Conservation (phyloP, 2,888 invertebrate genomes). For the Ctena decussata region DNA sequence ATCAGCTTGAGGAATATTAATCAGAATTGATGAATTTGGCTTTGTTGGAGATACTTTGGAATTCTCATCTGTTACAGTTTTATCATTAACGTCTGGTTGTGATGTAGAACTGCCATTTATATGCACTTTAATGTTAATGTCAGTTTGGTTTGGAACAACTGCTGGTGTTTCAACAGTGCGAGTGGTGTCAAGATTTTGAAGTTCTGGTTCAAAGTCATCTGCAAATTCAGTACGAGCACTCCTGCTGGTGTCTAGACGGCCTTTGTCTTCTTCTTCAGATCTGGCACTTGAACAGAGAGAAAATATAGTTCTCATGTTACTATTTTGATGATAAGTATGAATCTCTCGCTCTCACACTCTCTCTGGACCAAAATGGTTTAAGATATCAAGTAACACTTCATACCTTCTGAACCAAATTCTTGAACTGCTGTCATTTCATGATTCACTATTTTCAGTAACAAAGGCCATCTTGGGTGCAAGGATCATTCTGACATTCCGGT, state of each 20-base stretch:
- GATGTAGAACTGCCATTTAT: not conserved
- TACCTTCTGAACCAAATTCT: too few relatives aligned
- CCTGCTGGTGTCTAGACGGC: not conserved
- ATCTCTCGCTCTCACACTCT: too few relatives aligned
- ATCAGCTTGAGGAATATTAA: slow-evolving; percentile 64
- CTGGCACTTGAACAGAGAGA: not conserved
- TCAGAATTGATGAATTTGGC: slow-evolving; percentile 25
- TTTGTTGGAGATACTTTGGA: not conserved
- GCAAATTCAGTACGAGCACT: not conserved
- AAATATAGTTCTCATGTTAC: too few relatives aligned
- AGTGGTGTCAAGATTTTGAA: slow-evolving; percentile 40
- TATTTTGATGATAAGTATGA: too few relatives aligned
- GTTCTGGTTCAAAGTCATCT: slow-evolving; percentile 49
- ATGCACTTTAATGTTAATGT: not conserved
- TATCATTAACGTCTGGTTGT: not conserved
- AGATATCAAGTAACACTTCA: too few relatives aligned
- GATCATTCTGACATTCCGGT: too few relatives aligned
- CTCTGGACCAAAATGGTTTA: too few relatives aligned
- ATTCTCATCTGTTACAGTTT: not conserved
- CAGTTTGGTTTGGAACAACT: not conserved
- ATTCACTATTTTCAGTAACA: too few relatives aligned
- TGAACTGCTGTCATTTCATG: too few relatives aligned
- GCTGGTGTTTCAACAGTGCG: not conserved
- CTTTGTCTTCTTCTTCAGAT: not conserved
- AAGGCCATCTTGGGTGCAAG: too few relatives aligned